Conservation (phyloP, 2,888 invertebrate species). For the Tipula confusa region DNA sequence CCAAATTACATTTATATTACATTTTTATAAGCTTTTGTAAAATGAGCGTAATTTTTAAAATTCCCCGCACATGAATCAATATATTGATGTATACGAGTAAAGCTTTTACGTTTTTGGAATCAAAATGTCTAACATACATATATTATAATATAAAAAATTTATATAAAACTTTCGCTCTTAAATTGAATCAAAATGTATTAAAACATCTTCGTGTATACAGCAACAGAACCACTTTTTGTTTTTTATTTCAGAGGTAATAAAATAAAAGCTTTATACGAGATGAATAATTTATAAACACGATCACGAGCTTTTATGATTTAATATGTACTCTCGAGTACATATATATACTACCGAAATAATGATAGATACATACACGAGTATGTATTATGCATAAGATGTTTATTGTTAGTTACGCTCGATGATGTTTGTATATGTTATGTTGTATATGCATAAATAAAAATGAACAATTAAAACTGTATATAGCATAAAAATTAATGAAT, state of each 20-base stretch:
- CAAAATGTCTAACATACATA: neutral
- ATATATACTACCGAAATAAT: no score
- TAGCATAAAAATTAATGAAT: neutral
- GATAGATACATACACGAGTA: no score
- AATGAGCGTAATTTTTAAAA: neutral
- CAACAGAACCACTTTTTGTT: neutral
- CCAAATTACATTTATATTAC: neutral
- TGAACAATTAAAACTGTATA: neutral
- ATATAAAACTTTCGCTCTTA: neutral
- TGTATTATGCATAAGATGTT: neutral
- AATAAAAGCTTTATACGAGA: neutral
- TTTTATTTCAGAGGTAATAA: slow-evolving; percentile 5
- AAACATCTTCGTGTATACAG: neutral
- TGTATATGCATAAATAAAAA: neutral
- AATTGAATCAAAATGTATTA: neutral
- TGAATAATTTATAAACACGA: neutral
- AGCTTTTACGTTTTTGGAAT: neutral
- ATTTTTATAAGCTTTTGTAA: neutral
- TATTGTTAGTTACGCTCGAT: neutral
- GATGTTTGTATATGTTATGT: neutral
- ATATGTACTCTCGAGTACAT: no score
- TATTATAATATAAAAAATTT: neutral
- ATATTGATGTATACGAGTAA: neutral
- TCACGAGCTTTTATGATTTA: neutral
- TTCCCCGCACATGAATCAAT: neutral